Percentiles rank a stretch among this genome's conserved stretches.
Conservation (phyloP, 2,113 vertebrate genomes). For the Oreochromis niloticus region DNA sequence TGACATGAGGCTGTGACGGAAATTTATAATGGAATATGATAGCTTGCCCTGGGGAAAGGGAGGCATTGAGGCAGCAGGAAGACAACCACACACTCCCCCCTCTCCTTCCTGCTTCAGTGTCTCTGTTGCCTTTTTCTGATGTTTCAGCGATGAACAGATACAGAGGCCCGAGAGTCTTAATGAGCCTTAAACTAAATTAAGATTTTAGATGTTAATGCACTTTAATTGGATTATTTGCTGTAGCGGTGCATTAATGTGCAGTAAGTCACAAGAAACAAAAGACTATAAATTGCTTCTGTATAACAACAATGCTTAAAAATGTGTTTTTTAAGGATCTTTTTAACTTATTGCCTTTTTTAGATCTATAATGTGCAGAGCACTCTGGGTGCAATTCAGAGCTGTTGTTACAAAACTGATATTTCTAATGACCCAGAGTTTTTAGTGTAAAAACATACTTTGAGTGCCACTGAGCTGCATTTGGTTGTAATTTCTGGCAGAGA, state of each 20-base stretch:
- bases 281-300: not conserved
- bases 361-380: not conserved
- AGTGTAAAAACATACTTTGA: not conserved
- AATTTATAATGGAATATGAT: slow-evolving; percentile 16
- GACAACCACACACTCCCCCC: not conserved
- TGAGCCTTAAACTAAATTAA: not conserved
- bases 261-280: not conserved
- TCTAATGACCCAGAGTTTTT: not conserved
- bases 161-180: not conserved
- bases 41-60: not conserved
- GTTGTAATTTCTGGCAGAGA: not conserved
- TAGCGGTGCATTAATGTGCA: not conserved
- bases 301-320: not conserved
- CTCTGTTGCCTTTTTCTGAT: not conserved
- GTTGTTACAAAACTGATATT: not conserved
- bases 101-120: not conserved
- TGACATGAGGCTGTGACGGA: slow-evolving; percentile 6
- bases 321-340: not conserved
- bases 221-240: not conserved
- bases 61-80: not conserved
- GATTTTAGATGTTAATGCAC: not conserved
- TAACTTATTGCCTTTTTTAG: not conserved
- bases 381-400: not conserved
- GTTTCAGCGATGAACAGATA: not conserved
- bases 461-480: not conserved